phyloP scores from a whole-genome alignment of 2,113 vertebrate species.

The Eulemur macaco region DNA sequence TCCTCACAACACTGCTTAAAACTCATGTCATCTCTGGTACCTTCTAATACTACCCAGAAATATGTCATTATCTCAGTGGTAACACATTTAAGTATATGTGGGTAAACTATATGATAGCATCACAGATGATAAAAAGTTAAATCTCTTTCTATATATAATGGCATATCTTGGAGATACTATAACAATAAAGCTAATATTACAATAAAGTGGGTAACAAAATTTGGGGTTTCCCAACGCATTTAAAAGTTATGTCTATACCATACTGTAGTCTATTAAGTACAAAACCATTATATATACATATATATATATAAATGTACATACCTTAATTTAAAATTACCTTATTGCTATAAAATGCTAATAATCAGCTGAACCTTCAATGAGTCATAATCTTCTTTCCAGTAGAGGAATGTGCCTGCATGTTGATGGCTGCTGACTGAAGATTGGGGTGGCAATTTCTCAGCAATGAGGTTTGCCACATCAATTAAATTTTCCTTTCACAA shows the following conservation, averaged over 20 bases:
- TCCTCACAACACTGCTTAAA: background rate
- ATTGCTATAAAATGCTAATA: too few species aligned
- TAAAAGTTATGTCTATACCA: too few species aligned
- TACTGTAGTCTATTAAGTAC: too few species aligned
- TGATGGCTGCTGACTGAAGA: background rate
- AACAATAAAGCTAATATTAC: background rate
- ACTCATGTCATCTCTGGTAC: background rate
- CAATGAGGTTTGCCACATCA: background rate
- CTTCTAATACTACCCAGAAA: background rate
- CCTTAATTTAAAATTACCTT: too few species aligned
- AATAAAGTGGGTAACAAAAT: background rate
- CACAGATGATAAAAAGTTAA: background rate
- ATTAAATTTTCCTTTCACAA: background rate
- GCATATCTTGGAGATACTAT: background rate
- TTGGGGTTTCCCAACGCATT: background rate
- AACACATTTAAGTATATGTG: background rate
- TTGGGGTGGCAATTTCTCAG: background rate
- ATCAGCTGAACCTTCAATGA: too few species aligned
- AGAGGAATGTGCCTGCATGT: background rate
- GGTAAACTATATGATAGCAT: background rate
- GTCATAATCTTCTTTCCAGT: too few species aligned
- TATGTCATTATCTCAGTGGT: background rate
- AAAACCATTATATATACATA: too few species aligned
- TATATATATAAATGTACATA: too few species aligned
- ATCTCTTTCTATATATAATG: background rate